Conservation (phyloP, 1,140 invertebrate species). For the Cherax quadricarinatus region DNA sequence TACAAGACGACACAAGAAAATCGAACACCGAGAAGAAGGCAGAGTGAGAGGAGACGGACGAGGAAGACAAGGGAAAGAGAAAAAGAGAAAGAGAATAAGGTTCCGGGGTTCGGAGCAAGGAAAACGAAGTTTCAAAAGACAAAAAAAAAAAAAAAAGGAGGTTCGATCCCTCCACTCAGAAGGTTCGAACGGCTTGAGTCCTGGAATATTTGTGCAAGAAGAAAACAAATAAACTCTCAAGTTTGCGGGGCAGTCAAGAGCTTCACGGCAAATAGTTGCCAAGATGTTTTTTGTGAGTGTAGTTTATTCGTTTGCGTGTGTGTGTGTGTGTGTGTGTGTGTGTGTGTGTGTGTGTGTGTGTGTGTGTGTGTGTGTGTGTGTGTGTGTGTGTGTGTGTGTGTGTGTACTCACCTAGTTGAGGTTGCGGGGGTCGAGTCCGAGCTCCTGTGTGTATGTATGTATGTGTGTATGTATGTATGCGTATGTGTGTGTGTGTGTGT, state of each 20-base stretch:
- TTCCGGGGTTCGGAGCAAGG: no score
- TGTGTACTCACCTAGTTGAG: no score
- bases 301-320: no score
- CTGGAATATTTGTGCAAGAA: conserved; percentile 43
- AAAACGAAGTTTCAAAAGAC: no score
- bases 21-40: background rate
- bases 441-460: conserved; percentile 9
- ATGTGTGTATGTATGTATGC: conserved; percentile 38
- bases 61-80: no score
- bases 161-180: background rate
- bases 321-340: background rate
- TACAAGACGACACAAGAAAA: background rate
- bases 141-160: no score
- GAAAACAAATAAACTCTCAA: conserved; percentile 54
- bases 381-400: conserved; percentile 27
- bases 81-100: no score
- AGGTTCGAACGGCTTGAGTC: conserved; percentile 24
- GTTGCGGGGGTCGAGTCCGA: no score
- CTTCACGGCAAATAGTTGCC: background rate
- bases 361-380: conserved; percentile 36
- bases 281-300: background rate
- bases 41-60: background rate
- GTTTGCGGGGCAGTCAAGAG: conserved; percentile 26
- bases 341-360: conserved; percentile 27
- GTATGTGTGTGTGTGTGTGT: conserved; percentile 35